Evolutionary conservation across 2,888 invertebrate species (phyloP).

Genomic region (Tetranychus piercei): DNA sequence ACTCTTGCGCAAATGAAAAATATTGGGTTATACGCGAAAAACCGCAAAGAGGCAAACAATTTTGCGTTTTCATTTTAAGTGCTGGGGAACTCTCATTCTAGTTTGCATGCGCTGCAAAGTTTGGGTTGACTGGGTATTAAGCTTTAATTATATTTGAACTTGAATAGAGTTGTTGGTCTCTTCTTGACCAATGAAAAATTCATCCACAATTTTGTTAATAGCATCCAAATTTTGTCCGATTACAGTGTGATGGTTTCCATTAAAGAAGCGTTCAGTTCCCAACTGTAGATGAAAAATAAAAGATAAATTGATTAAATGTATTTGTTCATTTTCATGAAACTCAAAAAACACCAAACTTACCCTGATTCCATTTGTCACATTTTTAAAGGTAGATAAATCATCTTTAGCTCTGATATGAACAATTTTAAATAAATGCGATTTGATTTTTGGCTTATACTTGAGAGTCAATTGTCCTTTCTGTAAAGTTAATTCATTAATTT

Average conservation of each 20-base stretch:
- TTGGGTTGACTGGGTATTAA: too few species aligned
- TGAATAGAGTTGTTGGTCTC: neutral
- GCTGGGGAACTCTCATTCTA: too few species aligned
- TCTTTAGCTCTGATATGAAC: neutral
- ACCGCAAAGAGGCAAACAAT: too few species aligned
- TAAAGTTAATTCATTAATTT: constrained; percentile 6
- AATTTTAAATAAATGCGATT: neutral
- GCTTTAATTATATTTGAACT: too few species aligned
- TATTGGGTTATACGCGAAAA: too few species aligned
- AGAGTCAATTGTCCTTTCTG: neutral
- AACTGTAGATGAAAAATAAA: neutral
- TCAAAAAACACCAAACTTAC: neutral
- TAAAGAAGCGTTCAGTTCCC: neutral
- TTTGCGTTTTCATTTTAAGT: too few species aligned
- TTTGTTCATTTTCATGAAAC: too few species aligned
- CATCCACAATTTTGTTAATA: neutral
- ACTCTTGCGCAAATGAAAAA: too few species aligned
- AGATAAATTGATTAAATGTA: neutral
- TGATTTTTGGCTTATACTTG: neutral
- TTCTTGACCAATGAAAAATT: neutral
- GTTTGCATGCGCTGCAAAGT: too few species aligned
- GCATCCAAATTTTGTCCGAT: neutral
- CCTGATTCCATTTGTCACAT: neutral
- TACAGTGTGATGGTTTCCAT: neutral
- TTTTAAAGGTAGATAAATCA: neutral